Evolutionary conservation across 2,113 vertebrate genomes (phyloP).

Genomic region (Clinocottus analis): DNA sequence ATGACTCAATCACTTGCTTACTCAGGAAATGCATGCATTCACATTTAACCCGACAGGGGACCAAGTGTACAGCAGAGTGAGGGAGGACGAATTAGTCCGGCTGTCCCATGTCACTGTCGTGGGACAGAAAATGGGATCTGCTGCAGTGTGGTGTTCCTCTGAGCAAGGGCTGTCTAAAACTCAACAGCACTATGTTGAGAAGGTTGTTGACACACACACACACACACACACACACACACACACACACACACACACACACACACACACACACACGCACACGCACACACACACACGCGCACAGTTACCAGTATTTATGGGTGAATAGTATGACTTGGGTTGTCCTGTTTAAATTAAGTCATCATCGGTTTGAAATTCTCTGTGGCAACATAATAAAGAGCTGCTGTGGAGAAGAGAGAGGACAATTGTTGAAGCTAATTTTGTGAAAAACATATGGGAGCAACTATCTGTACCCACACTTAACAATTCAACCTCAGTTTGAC

Average conservation of each 20-base stretch:
- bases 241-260: too few relatives aligned
- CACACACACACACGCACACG: too few relatives aligned
- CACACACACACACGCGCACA: not conserved
- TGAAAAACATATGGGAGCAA: constrained; percentile 67
- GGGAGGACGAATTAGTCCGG: constrained; percentile 53
- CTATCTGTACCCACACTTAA: constrained; percentile 58
- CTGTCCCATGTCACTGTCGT: constrained; percentile 15
- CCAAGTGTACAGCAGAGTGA: not conserved
- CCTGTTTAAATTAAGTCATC: constrained; percentile 34
- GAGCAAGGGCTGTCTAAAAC: constrained; percentile 60
- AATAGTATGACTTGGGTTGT: not conserved
- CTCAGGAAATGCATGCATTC: constrained; percentile 13
- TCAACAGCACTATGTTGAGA: constrained; percentile 12
- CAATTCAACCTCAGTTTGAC: constrained; percentile 1
- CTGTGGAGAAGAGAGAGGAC: constrained; percentile 34
- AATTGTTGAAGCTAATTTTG: constrained; percentile 49
- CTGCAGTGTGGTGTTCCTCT: constrained; percentile 53
- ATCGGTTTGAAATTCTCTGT: constrained; percentile 25
- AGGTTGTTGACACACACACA: not conserved
- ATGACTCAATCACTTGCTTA: not conserved
- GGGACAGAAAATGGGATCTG: constrained; percentile 59
- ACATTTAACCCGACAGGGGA: not conserved
- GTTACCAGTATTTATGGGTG: not conserved
- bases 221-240: not conserved
- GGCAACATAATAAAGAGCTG: constrained; percentile 34